These are phyloP conservation scores for Salticus scenicus DNA, from an alignment of 2,888 invertebrate species.

Conservation along the genomic window DNA sequence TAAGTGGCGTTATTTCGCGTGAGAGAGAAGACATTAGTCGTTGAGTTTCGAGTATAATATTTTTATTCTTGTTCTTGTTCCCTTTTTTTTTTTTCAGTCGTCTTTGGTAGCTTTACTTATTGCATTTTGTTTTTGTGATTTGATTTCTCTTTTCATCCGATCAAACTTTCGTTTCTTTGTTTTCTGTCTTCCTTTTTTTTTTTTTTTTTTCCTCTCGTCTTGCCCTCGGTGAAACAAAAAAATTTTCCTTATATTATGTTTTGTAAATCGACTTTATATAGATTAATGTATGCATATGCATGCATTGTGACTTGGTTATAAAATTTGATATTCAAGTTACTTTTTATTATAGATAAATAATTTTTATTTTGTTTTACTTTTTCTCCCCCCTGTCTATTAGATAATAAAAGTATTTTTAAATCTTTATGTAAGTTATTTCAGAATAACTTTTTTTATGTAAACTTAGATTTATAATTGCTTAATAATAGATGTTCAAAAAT, in stretches of 20 bases:
- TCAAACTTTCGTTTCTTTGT: constrained; percentile 56
- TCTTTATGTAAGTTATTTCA: too few relatives aligned
- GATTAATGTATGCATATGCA: not conserved
- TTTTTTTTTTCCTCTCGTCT: constrained; percentile 5
- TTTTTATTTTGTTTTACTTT: too few relatives aligned
- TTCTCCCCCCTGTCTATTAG: too few relatives aligned
- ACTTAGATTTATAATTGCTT: too few relatives aligned
- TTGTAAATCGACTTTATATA: not conserved
- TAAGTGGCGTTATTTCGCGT: constrained; percentile 63
- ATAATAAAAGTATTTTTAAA: too few relatives aligned
- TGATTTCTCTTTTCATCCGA: constrained; percentile 60
- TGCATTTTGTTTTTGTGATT: constrained; percentile 49
- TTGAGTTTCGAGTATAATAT: constrained; percentile 49
- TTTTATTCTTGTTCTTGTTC: not conserved
- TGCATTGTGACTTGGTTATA: too few relatives aligned
- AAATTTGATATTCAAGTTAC: too few relatives aligned
- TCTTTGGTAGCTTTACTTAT: constrained; percentile 43
- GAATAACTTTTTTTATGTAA: too few relatives aligned
- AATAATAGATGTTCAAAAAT: too few relatives aligned
- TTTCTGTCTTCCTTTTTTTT: constrained; percentile 14
- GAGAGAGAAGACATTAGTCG: constrained; percentile 65
- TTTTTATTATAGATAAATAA: too few relatives aligned
- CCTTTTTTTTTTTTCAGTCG: not conserved
- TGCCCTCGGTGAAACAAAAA: not conserved
- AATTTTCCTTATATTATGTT: not conserved